phyloP scores from a whole-genome alignment of 2,113 vertebrate species.

The Perca fluviatilis region DNA sequence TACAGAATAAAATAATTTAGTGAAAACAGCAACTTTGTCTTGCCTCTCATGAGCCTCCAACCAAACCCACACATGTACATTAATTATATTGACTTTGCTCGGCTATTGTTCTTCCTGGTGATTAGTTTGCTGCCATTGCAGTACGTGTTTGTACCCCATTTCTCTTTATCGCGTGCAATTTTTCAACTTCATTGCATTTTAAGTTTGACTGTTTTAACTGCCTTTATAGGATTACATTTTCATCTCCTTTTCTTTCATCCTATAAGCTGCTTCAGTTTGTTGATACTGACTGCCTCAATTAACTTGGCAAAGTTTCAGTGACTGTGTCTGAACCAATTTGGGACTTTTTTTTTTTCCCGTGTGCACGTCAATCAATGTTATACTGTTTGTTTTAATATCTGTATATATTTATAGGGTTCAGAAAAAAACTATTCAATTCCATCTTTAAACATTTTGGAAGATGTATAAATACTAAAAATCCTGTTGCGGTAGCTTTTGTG shows the following conservation, averaged over 20 bases:
- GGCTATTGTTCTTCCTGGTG: conserved; percentile 41
- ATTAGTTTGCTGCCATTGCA: conserved; percentile 49
- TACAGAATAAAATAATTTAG: conserved; percentile 20
- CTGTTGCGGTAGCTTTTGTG: not conserved
- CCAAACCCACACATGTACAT: conserved; percentile 43
- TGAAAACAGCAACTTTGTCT: conserved; percentile 57
- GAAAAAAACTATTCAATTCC: not conserved
- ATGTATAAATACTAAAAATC: not conserved
- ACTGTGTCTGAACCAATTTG: conserved; percentile 34
- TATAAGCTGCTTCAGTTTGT: conserved; percentile 47
- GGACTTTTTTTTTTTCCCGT: not conserved
- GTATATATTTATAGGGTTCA: not conserved
- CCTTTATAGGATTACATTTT: conserved; percentile 39
- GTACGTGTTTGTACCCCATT: conserved; percentile 24
- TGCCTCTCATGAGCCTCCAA: conserved; percentile 55
- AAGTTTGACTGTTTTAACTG: conserved; percentile 25
- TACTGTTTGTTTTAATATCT: conserved; percentile 22
- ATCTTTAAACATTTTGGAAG: not conserved
- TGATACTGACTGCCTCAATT: conserved; percentile 53
- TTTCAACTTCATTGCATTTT: conserved; percentile 51
- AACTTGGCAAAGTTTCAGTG: conserved; percentile 40
- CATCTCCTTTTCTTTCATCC: conserved; percentile 57
- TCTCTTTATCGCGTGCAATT: conserved; percentile 41
- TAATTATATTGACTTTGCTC: conserved; percentile 64
- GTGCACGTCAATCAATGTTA: conserved; percentile 32